phyloP scores from a whole-genome alignment of 2,888 invertebrate genomes.

The Pharmacophagus antenor region DNA sequence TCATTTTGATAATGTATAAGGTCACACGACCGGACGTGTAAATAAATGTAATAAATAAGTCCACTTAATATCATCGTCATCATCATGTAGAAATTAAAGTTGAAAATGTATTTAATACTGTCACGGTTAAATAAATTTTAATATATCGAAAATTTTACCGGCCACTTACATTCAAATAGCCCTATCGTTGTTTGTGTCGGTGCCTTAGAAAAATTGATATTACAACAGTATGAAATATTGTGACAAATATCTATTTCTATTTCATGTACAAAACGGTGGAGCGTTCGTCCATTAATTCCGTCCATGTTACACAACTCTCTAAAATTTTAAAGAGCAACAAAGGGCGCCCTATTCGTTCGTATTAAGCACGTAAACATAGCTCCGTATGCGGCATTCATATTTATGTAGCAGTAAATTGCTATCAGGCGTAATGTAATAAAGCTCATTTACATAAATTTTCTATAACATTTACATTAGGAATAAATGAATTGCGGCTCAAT shows the following conservation, averaged over 20 bases:
- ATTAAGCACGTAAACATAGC: conserved; percentile 42
- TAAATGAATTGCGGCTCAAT: conserved; percentile 65
- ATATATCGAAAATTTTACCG: conserved; percentile 4
- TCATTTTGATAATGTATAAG: not conserved
- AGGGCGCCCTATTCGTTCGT: conserved; percentile 41
- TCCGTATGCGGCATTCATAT: conserved; percentile 64
- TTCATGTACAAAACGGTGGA: conserved; percentile 30
- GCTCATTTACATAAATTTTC: conserved; percentile 76
- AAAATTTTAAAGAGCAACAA: conserved; percentile 44
- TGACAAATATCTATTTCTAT: conserved; percentile 36
- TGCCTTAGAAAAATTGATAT: conserved; percentile 23
- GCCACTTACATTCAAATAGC: conserved; percentile 8
- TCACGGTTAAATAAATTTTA: not conserved
- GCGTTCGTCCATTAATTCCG: conserved; percentile 24
- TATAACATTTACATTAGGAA: conserved; percentile 77
- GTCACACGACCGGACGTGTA: not conserved
- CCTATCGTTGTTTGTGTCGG: conserved; percentile 12
- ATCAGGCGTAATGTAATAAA: conserved; percentile 73
- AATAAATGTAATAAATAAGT: not conserved
- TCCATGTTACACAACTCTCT: conserved; percentile 43
- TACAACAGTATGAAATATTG: conserved; percentile 33
- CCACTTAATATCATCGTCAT: not conserved
- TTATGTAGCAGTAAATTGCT: conserved; percentile 69
- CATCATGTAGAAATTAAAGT: conserved; percentile 2
- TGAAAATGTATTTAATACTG: not conserved